Conservation (phyloP, 2,113 vertebrate species). For the Cryptomyrus ogoouensis region DNA sequence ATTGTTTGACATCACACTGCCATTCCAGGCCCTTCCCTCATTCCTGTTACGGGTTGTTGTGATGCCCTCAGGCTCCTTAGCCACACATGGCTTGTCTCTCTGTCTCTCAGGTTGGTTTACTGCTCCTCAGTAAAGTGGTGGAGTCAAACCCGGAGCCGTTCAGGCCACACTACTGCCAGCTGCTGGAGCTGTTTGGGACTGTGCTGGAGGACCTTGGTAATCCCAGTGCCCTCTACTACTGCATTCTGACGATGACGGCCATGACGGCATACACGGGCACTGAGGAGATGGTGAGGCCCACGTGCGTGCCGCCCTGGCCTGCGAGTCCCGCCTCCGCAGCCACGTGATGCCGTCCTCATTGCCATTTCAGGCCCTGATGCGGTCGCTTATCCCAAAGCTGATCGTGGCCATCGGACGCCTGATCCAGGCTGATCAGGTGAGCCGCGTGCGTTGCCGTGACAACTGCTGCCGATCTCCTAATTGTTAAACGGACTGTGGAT, state of each 20-base stretch:
- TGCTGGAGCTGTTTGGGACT: slow-evolving; percentile 64
- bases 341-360: neutral
- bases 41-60: neutral
- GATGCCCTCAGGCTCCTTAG: neutral
- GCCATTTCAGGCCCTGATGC: slow-evolving; percentile 59
- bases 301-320: too few species aligned
- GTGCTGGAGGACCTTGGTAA: slow-evolving; percentile 65
- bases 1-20: neutral
- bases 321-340: neutral
- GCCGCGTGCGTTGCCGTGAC: neutral
- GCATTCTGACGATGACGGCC: slow-evolving; percentile 68
- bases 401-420: slow-evolving; percentile 64
- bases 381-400: slow-evolving; percentile 66
- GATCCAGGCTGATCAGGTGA: slow-evolving; percentile 72
- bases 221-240: slow-evolving; percentile 66
- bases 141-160: slow-evolving; percentile 70
- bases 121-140: slow-evolving; percentile 73
- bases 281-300: slow-evolving; percentile 69
- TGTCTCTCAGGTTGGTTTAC: slow-evolving; percentile 64
- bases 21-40: neutral
- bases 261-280: slow-evolving; percentile 59
- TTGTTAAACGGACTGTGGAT: neutral
- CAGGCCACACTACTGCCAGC: slow-evolving; percentile 64
- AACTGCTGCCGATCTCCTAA: neutral
- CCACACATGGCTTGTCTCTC: neutral